These are phyloP conservation scores for Dufourea novaeangliae DNA, from an alignment of 1,140 invertebrate genomes.

Conservation along the genomic window DNA sequence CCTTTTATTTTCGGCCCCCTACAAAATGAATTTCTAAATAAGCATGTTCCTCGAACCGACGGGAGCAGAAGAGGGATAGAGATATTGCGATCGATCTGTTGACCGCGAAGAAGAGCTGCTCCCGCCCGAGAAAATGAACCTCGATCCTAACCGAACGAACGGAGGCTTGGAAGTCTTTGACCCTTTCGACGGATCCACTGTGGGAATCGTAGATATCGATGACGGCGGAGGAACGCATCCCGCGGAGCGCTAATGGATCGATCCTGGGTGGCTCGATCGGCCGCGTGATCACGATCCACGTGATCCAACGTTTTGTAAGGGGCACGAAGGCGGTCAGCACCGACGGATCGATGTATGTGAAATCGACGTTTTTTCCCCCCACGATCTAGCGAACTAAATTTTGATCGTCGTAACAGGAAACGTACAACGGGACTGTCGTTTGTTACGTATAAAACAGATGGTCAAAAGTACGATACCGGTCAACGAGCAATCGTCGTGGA, in stretches of 20 bases:
- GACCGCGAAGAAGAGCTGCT: not conserved
- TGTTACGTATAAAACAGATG: too few relatives aligned
- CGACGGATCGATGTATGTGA: not conserved
- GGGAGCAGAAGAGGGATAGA: too few relatives aligned
- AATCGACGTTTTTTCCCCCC: too few relatives aligned
- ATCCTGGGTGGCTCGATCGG: constrained; percentile 65
- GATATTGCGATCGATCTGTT: not conserved
- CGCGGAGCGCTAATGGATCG: constrained; percentile 68
- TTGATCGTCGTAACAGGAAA: too few relatives aligned
- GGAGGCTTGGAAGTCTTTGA: constrained; percentile 38
- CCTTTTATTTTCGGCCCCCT: too few relatives aligned
- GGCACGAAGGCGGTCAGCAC: not conserved
- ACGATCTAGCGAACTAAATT: too few relatives aligned
- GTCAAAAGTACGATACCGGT: too few relatives aligned
- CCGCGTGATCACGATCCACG: constrained; percentile 52
- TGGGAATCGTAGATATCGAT: constrained; percentile 64
- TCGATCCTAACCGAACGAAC: constrained; percentile 4
- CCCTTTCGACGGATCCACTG: constrained; percentile 32
- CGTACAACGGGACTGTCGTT: too few relatives aligned
- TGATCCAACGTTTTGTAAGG: constrained; percentile 36
- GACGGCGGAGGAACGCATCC: constrained; percentile 57
- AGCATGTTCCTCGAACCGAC: too few relatives aligned
- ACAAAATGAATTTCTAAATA: too few relatives aligned
- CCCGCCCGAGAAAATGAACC: constrained; percentile 4
- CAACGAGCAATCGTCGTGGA: too few relatives aligned